Evolutionary conservation across 1,140 invertebrate genomes (phyloP), one percentile per base, ranked within the genome.

Genomic region (Sweltsa coloradensis): DNA sequence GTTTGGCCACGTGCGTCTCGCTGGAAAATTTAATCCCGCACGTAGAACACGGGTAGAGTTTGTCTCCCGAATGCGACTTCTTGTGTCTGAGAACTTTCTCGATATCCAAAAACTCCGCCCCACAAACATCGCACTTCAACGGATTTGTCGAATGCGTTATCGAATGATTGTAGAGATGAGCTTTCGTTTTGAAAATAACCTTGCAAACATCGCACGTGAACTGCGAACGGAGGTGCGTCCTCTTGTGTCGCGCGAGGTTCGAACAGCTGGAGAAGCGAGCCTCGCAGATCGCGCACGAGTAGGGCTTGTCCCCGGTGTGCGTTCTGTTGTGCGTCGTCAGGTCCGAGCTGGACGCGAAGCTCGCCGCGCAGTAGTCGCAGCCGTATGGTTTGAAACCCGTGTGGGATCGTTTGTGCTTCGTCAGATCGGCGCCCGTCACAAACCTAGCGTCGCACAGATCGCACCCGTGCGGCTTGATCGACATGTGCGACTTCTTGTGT

Each of bases 231-330:
- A 42, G 51, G 7, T 46, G 34, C 6, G 5, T 6, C 3, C 26
- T 31, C 3, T 19, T 7, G n/a, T 46, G 44, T 13, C 19, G 27
- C 3, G 19, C 19, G 7, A 46, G 27, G 18, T 46, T 36, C 3
- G 5, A 27, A 14, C 23, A 18, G 3, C 14, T 19, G 5, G 54
- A 41, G 39, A 68, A 68, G 1, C 47, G 59, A 53, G 68, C 68
- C 1, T 62, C 62, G 27, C 66, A 69, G 13, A 66, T 64, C 14
- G 59, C 50, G 44, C 67, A 69, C 13, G 72, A 70, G 37, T 72
- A 14, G 6, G 41, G 41, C 41, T 24, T 42, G 7, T 42, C 41
- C 7, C 41, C 41, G 3, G 41, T 42, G 41, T 42, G 41, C 16
- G 14, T 23, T n/a, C 14, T 18, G 18, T 21, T 42, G 41, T 42